Percentiles rank a stretch among this genome's conserved stretches.
These are phyloP conservation scores for Oscheius sp. DNA, from an alignment of 1,140 invertebrate species.

Conservation along the genomic window DNA sequence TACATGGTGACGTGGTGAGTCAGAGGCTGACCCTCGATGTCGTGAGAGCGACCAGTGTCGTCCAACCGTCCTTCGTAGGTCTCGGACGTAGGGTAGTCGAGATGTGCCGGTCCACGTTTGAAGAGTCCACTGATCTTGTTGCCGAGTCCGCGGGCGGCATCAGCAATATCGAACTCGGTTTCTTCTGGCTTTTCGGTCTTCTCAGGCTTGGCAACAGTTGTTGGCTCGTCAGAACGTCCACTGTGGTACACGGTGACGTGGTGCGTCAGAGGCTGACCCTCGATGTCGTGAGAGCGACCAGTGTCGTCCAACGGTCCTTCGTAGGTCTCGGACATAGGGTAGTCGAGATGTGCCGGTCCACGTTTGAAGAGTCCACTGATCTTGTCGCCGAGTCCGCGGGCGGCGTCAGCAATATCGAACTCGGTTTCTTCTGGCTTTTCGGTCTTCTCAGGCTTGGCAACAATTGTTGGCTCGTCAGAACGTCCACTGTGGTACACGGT, in stretches of 20 bases:
- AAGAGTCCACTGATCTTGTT: background rate
- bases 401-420: background rate
- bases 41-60: background rate
- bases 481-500: conserved; percentile 14
- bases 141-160: background rate
- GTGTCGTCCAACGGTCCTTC: background rate
- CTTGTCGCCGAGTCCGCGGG: background rate
- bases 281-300: background rate
- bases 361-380: background rate
- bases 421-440: background rate
- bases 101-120: background rate
- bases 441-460: background rate
- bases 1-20: conserved; percentile 24
- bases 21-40: conserved; percentile 14
- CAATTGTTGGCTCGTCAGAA: conserved; percentile 13
- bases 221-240: background rate
- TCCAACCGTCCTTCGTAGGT: background rate
- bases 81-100: background rate
- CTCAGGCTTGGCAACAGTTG: background rate
- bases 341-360: background rate
- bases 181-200: background rate
- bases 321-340: background rate
- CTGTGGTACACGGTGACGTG: background rate
- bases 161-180: background rate
- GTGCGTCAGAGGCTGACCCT: background rate